These are phyloP conservation scores for Heliangelus exortis DNA, from an alignment of 2,797 vertebrate genomes.

Conservation along the genomic window DNA sequence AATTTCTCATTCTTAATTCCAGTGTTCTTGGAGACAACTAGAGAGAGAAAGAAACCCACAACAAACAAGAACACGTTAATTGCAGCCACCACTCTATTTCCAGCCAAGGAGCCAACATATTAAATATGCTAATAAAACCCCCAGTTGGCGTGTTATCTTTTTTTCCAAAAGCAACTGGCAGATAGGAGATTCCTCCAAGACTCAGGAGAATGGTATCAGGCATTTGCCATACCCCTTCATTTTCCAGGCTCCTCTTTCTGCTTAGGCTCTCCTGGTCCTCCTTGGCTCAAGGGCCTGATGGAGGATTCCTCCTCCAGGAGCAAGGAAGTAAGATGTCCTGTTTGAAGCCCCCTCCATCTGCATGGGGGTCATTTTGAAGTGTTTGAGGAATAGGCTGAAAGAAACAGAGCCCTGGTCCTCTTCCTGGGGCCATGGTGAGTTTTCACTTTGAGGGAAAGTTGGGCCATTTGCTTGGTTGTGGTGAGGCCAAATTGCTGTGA, in stretches of 20 bases:
- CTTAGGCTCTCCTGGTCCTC: neutral
- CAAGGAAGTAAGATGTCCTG: neutral
- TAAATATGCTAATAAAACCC: slow-evolving; percentile 9
- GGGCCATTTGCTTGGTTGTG: neutral
- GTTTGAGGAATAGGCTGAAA: neutral
- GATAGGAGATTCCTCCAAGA: slow-evolving; percentile 5
- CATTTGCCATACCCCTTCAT: neutral
- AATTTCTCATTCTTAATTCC: neutral
- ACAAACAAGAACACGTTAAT: neutral
- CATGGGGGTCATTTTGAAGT: neutral
- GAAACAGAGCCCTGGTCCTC: neutral
- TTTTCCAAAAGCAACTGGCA: neutral
- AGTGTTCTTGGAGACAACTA: neutral
- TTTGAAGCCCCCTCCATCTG: neutral
- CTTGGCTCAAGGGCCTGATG: neutral
- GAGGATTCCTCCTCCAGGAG: neutral
- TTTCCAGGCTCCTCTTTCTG: neutral
- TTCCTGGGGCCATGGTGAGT: fast-evolving
- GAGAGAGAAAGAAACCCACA: neutral
- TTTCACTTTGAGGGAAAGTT: neutral
- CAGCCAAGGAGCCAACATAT: neutral
- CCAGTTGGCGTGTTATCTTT: neutral
- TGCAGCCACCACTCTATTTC: neutral
- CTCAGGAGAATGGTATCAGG: neutral
- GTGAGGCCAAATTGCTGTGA: neutral